Base-by-base conservation (phyloP, 1,140 invertebrate species). In the Chironomus tepperi region DNA sequence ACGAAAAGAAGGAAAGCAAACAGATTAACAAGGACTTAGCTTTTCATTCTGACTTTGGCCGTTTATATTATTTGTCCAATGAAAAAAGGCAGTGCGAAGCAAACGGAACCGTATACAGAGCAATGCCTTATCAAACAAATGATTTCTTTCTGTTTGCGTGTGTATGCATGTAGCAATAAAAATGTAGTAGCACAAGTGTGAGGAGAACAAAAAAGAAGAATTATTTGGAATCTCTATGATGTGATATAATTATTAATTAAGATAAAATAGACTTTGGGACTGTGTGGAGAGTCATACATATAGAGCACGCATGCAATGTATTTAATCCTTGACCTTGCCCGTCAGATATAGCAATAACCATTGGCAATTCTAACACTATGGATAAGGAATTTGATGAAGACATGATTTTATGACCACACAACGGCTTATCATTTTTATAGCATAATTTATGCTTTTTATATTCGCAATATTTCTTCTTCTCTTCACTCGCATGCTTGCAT, bases 301-400 rank as follows among this genome's bases (percentile, higher is more conserved):
- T 57, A 12, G 7, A 10, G 47, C 47, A 57, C 47, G 47, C 47
- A 12, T n/a, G 9, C 8, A 2, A 57, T 70, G 16, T 19, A 70
- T 70, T 21, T 70, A 70, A 70, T 70, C 65, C 65, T 70, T 70
- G 65, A 70, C 65, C 65, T 70, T 70, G 65, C 18, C n/a, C 47
- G 16, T 57, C 12, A 57, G 47, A 57, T 57, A 15, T 1, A 15
- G 24, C 24, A 34, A 34, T 34, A 34, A 34, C 24, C 24, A 34
- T 34, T 34, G 24, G 24, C 24, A 34, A 34, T 34, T 34, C 24
- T 34, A 34, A 34, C 24, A 34, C 24, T 34, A 34, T 34, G 24
- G 47, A 57, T 57, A 57, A 10, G 47, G 47, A n/a, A 57, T 34
- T 34, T 57, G 47, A 57, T 57, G 47, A 57, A 70, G 15, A 70